Evolutionary conservation across 2,888 invertebrate species (phyloP).

Genomic region (Hydriomena furcata): DNA sequence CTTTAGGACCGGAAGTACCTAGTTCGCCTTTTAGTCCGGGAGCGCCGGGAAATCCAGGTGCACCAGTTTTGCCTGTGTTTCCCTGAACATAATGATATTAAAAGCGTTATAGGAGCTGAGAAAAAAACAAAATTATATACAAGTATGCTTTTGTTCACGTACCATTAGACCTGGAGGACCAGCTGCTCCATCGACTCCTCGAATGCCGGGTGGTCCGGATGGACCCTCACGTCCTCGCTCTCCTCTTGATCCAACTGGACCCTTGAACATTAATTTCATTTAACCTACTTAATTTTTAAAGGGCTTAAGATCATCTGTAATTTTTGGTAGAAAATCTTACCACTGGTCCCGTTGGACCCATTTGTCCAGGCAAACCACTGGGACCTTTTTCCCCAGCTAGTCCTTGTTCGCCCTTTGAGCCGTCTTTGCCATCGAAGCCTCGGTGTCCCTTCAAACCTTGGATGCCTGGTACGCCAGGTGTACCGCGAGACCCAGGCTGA

Average conservation of each 20-base stretch:
- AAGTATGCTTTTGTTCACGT: constrained; percentile 43
- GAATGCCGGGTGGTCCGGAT: constrained; percentile 88
- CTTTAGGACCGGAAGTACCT: constrained; percentile 89
- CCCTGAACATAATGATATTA: constrained; percentile 76
- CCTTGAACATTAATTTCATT: constrained; percentile 69
- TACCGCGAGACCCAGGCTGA: constrained; percentile 88
- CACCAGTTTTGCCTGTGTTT: constrained; percentile 90
- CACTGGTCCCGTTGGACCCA: constrained; percentile 88
- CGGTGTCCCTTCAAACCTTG: constrained; percentile 93
- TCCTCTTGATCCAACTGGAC: constrained; percentile 90
- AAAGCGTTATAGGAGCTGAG: too few species aligned
- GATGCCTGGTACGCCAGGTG: constrained; percentile 89
- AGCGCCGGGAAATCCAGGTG: constrained; percentile 93
- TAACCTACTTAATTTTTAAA: too few species aligned
- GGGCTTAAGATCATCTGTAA: too few species aligned
- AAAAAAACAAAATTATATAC: too few species aligned
- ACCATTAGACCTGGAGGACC: constrained; percentile 91
- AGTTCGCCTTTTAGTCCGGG: constrained; percentile 92
- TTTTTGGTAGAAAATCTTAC: constrained; percentile 63
- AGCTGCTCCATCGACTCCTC: constrained; percentile 90
- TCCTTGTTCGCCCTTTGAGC: constrained; percentile 92
- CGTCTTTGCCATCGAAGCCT: constrained; percentile 91
- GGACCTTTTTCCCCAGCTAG: constrained; percentile 89
- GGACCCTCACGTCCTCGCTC: constrained; percentile 94
- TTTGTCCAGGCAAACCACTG: constrained; percentile 86